These are phyloP conservation scores for rat (Rattus norvegicus) DNA, from an alignment of 2,113 vertebrate genomes.

Conservation along the genomic window DNA sequence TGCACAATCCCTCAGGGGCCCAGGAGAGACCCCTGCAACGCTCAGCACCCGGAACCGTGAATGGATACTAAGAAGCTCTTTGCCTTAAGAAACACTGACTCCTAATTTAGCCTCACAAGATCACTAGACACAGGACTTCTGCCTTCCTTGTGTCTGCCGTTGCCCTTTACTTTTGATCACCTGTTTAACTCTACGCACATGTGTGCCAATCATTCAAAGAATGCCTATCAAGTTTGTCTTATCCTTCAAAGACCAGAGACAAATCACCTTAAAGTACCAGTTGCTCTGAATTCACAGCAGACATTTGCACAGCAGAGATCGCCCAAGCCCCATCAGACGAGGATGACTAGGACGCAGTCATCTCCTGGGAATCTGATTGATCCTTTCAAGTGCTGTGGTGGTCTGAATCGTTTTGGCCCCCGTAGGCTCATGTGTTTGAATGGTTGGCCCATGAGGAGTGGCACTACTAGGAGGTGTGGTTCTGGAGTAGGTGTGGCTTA, in stretches of 20 bases:
- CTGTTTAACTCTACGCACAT: not conserved
- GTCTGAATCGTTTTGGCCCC: too few species aligned
- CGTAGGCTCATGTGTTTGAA: too few species aligned
- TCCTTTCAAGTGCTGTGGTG: not conserved
- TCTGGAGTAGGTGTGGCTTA: too few species aligned
- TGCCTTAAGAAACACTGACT: not conserved
- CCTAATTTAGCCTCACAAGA: not conserved
- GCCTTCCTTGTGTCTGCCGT: not conserved
- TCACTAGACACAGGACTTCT: not conserved
- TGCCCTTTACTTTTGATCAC: not conserved
- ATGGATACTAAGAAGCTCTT: not conserved
- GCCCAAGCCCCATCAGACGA: not conserved
- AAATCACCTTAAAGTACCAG: not conserved
- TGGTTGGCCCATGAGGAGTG: too few species aligned
- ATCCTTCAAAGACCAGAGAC: not conserved
- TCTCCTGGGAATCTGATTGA: not conserved
- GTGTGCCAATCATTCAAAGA: not conserved
- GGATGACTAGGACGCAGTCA: not conserved
- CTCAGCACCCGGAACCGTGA: not conserved
- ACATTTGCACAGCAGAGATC: not conserved
- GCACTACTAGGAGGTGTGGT: too few species aligned
- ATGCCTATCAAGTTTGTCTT: not conserved
- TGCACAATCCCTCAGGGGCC: not conserved
- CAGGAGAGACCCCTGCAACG: not conserved
- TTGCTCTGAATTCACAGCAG: not conserved